Base-by-base conservation (phyloP, 2,113 vertebrate genomes). In the Xenopus borealis region DNA sequence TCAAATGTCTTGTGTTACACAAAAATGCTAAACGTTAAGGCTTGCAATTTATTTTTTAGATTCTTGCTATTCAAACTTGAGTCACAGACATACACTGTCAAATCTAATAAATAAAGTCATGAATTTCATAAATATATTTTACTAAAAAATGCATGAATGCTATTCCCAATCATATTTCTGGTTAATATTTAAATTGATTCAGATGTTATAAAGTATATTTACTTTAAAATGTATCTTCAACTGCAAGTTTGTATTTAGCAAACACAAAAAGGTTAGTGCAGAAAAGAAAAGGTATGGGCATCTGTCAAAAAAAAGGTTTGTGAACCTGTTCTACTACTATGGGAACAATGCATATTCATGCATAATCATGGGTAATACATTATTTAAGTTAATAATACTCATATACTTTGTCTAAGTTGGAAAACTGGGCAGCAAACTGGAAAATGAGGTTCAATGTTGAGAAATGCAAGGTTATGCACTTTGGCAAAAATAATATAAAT, bases 181-280 rank as follows among this genome's bases (percentile, higher is more conserved):
- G 19, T 62, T 82, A 83, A 82, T 83, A 84, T 80, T 79, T 84
- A 82, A 82, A 83, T 78, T 79, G 57, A 83, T 82, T 80, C 61
- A 71, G 30, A 78, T 79, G 85, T 81, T 80, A 59, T 79, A 86
- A 85, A 85, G 66, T 3, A 27, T 27, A 3, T 73, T 71, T 80
- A 75, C 68, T 86, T 78, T 72, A 63, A 75, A 82, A 83, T 40
- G 64, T 76, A 62, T 40, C 40, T 79, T 63, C 33, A 71, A 66
- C 71, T 66, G 23, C 47, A 84, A 52, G 61, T 71, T 82, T 81
- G 79, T 76, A 46, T 70, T 69, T 70, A 69, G 18, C 69, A 70
- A 16, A 55, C 52, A 40, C 27, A 75, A 30, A 40, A 40, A 40
- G 10, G 53, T 55, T 55, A 16, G 7, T 18, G 3, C 11, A 50